phyloP scores from a whole-genome alignment of 2,797 vertebrate genomes.

The Pipistrellus pygmaeus region DNA sequence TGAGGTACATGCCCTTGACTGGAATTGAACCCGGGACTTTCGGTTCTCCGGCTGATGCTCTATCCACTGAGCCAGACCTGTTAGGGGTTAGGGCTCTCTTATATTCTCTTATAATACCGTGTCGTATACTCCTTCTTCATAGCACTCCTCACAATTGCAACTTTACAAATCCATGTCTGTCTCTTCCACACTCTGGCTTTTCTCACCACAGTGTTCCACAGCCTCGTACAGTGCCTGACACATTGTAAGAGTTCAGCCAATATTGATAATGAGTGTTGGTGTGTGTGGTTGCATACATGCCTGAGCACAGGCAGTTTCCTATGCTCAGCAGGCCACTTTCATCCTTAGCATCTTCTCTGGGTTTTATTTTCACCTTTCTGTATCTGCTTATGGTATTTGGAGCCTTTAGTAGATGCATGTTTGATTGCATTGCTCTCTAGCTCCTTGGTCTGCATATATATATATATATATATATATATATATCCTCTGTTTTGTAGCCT shows the following conservation, averaged over 20 bases:
- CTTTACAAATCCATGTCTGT: background rate
- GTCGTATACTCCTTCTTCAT: background rate
- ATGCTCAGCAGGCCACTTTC: background rate
- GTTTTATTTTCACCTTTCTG: background rate
- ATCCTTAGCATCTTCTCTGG: background rate
- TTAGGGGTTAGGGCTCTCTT: background rate
- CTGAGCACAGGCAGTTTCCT: background rate
- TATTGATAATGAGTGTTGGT: background rate
- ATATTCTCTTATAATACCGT: background rate
- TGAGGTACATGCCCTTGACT: too few species aligned
- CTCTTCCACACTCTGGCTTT: background rate
- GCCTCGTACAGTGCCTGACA: background rate
- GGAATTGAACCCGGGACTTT: too few species aligned
- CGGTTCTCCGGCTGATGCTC: too few species aligned
- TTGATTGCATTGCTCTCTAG: background rate
- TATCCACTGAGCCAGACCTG: too few species aligned
- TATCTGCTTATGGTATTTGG: background rate
- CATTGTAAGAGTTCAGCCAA: background rate
- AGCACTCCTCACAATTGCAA: background rate
- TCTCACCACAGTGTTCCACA: background rate
- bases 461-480: too few species aligned
- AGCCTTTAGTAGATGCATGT: background rate
- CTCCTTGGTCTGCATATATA: background rate
- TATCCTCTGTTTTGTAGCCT: conserved; percentile 20
- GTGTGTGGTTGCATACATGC: too few species aligned